A percentile compares a stretch with the other conserved stretches of the same genome.
These are phyloP conservation scores for Fundulus diaphanus DNA, from an alignment of 2,797 vertebrate species.

Conservation along the genomic window DNA sequence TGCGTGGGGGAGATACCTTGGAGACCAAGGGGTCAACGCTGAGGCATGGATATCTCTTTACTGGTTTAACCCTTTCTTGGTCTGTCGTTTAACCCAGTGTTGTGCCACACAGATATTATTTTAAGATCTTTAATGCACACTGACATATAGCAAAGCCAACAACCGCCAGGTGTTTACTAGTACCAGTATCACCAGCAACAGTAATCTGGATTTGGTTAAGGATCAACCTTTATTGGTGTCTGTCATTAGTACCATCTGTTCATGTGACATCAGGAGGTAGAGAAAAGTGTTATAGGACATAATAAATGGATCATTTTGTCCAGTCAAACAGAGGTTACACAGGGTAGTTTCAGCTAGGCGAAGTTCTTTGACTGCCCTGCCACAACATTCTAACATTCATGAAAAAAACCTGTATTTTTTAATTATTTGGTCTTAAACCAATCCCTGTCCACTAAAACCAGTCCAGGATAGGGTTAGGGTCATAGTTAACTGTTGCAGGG, in stretches of 20 bases:
- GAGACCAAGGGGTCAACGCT: slow-evolving; percentile 82
- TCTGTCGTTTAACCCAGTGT: slow-evolving; percentile 20
- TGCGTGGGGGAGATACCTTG: slow-evolving; percentile 87
- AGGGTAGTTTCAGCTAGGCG: too few species aligned
- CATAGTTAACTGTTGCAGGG: neutral
- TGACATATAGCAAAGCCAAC: neutral
- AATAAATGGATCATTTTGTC: neutral
- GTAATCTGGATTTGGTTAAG: neutral
- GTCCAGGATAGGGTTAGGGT: neutral
- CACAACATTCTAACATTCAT: too few species aligned
- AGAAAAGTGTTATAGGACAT: neutral
- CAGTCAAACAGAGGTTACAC: neutral
- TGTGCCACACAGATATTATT: slow-evolving; percentile 6
- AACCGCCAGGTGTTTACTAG: slow-evolving; percentile 7
- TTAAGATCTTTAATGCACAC: neutral
- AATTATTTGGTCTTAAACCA: neutral
- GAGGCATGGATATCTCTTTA: slow-evolving; percentile 74
- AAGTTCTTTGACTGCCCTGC: neutral
- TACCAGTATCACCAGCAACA: neutral
- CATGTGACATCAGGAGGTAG: neutral
- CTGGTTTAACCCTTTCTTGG: slow-evolving; percentile 72
- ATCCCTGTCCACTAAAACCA: neutral
- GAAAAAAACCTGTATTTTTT: too few species aligned
- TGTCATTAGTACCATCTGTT: neutral
- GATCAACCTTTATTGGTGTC: neutral